These are phyloP conservation scores for Cosmia pyralina DNA, from an alignment of 2,888 invertebrate genomes.

Conservation along the genomic window DNA sequence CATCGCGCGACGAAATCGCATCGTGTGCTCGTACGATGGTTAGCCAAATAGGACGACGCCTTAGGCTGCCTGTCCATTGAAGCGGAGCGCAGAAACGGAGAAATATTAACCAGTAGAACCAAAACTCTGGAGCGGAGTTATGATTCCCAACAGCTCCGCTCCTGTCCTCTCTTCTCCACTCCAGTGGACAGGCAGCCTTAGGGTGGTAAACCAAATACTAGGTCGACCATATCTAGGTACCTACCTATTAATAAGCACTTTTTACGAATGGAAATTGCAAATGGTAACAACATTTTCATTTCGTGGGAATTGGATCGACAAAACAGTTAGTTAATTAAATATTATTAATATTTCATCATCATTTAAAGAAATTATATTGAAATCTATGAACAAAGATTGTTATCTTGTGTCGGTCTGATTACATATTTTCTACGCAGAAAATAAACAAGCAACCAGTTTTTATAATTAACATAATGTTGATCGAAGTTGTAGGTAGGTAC, in stretches of 20 bases:
- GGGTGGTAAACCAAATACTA: too few species aligned
- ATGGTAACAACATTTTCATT: constrained; percentile 1
- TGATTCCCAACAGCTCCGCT: too few species aligned
- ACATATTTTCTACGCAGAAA: constrained; percentile 21
- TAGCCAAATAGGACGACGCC: too few species aligned
- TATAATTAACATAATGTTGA: constrained; percentile 32
- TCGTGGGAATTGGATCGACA: constrained; percentile 36
- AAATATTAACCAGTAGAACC: too few species aligned
- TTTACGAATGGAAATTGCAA: constrained; percentile 10
- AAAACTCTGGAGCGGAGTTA: too few species aligned
- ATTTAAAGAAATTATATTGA: background rate
- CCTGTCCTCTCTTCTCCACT: too few species aligned
- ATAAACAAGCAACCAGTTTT: constrained; percentile 50
- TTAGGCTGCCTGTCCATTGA: too few species aligned
- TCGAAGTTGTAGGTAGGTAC: background rate
- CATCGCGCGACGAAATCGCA: too few species aligned
- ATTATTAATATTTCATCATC: constrained; percentile 15
- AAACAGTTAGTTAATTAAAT: background rate
- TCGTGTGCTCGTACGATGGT: too few species aligned
- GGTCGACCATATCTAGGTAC: too few species aligned
- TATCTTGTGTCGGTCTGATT: constrained; percentile 55
- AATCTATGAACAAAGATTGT: constrained; percentile 36
- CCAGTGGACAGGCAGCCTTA: too few species aligned
- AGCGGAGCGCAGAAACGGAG: too few species aligned
- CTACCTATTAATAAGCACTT: background rate